Percentiles rank a stretch among this genome's conserved stretches.
Evolutionary conservation across 2,797 vertebrate genomes (phyloP).

Genomic region (Characodon lateralis): DNA sequence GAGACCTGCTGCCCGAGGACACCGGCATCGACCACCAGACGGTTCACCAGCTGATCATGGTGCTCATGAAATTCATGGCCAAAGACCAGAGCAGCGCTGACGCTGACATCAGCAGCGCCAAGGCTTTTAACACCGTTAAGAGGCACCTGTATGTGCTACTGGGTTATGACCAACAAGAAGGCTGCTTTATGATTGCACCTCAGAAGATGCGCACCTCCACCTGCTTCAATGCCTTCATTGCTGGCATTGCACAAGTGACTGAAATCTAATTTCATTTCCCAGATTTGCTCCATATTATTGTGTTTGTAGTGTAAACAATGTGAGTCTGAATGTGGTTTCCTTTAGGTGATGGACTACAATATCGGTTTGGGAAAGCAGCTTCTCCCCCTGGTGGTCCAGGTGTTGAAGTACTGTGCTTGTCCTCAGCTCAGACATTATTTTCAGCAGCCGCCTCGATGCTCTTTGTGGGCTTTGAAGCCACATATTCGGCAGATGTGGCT

Average conservation of each 20-base stretch:
- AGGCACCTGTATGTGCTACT: conserved; percentile 94
- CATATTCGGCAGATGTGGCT: conserved; percentile 99
- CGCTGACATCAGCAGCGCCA: conserved; percentile 94
- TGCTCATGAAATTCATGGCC: conserved; percentile 99
- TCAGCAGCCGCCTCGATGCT: conserved; percentile 97
- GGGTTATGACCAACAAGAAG: conserved; percentile 97
- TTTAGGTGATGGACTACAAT: conserved; percentile 98
- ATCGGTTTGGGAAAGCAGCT: conserved; percentile 96
- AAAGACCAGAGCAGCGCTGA: conserved; percentile 97
- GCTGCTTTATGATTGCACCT: conserved; percentile 98
- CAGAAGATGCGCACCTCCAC: conserved; percentile 98
- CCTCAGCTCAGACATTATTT: conserved; percentile 98
- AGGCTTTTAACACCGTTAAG: conserved; percentile 98
- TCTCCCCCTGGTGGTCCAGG: conserved; percentile 97
- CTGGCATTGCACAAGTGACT: conserved; percentile 94
- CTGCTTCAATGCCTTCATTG: conserved; percentile 98
- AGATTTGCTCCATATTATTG: not conserved
- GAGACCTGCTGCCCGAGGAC: conserved; percentile 94
- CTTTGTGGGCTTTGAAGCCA: conserved; percentile 94
- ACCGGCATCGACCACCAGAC: conserved; percentile 98
- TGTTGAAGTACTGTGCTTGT: conserved; percentile 96
- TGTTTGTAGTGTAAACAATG: not conserved
- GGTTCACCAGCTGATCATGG: conserved; percentile 96
- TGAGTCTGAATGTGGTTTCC: conserved; percentile 19
- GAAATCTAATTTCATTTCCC: not conserved